These are phyloP conservation scores for Cerastis leucographa DNA, from an alignment of 2,888 invertebrate genomes.

Conservation along the genomic window DNA sequence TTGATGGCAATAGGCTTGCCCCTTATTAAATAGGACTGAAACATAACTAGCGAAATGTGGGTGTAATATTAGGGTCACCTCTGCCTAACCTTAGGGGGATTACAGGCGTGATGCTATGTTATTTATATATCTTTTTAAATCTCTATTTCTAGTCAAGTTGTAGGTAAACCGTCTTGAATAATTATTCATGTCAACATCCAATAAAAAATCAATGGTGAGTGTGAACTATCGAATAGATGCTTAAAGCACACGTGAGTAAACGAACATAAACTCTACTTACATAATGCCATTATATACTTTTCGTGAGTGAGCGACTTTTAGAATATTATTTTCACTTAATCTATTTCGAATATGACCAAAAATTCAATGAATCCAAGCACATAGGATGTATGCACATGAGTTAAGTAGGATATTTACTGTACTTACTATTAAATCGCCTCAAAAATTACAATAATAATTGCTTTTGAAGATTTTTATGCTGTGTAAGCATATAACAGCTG, in stretches of 20 bases:
- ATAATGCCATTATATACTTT: neutral
- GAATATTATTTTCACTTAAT: neutral
- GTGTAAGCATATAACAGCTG: neutral
- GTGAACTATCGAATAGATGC: neutral
- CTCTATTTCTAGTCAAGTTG: neutral
- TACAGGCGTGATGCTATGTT: too few relatives aligned
- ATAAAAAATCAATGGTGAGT: conserved; percentile 8
- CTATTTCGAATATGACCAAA: neutral
- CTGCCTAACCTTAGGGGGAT: too few relatives aligned
- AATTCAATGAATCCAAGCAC: neutral
- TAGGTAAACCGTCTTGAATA: neutral
- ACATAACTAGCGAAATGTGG: too few relatives aligned
- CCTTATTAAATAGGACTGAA: too few relatives aligned
- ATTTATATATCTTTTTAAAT: neutral
- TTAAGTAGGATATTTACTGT: neutral
- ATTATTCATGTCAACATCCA: neutral
- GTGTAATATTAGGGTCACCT: too few relatives aligned
- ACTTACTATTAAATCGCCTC: neutral
- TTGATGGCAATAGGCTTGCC: too few relatives aligned
- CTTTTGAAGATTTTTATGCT: neutral
- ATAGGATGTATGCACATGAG: neutral
- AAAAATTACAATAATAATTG: neutral
- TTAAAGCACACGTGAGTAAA: conserved; percentile 3
- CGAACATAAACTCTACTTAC: conserved; percentile 1
- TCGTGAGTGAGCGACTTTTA: neutral